Base-by-base conservation (phyloP, 2,113 vertebrate genomes). In the Pampusana beccarii region DNA sequence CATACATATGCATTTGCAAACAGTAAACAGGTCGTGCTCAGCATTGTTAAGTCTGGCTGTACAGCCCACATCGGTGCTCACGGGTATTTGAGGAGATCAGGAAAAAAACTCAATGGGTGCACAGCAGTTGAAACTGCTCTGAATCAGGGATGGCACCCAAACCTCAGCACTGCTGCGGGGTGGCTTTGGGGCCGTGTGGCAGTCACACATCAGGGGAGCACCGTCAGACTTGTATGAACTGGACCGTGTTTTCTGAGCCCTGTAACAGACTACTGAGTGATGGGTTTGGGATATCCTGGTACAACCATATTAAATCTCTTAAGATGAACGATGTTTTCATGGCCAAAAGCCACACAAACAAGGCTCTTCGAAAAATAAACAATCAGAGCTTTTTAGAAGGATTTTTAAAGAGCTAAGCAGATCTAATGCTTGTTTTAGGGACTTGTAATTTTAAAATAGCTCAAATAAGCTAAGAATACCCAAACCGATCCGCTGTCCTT, bases 11-110 rank as follows among this genome's bases (percentile, higher is more conserved):
- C 24, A 10, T 67, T 90, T 57, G 64, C 62, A 65, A 50, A 12
- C 13, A 65, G 69, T 6, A 69, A 69, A 61, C 65, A 69, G 77
- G 65, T 86, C 83, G 42, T 11, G 60, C 69, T 92, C 9, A 58
- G 51, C 69, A 23, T 26, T 34, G 85, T 13, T 64, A 69, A 64
- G 72, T 66, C 20, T 17, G 69, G 72, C 69, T 38, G 25, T 21
- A 15, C 40, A 6, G 77, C 2, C 33, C 36, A 48, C 3, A 0
- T 1, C 3, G 12, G 54, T 69, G 75, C 64, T 48, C 2, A 0
- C 4, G 13, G 24, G 16, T 25, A 7, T 33, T 15, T 51, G 40
- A 53, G 61, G 25, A 70, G n/a, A 44, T 7, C 20, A 18, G 74
- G 86, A 33, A 50, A 18, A 73, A 74, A 73, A 74, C 74, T 24